A percentile compares a stretch with the other conserved stretches of the same genome.
These are phyloP conservation scores for Campylorhamphus procurvoides DNA, from an alignment of 2,113 vertebrate species.

Conservation along the genomic window DNA sequence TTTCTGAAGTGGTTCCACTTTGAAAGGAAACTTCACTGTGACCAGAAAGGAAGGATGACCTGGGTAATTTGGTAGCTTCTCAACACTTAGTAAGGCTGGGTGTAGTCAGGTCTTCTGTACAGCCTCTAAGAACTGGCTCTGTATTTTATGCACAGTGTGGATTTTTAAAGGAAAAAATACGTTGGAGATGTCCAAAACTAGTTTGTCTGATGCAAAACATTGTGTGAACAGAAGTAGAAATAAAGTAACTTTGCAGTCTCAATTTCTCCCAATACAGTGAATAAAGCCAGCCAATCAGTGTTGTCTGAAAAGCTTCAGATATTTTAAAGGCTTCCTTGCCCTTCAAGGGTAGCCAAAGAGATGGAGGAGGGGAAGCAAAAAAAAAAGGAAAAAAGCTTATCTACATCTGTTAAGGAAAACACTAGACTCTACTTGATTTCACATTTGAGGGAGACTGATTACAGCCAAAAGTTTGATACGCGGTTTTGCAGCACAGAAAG, in stretches of 20 bases:
- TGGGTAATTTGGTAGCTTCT: background rate
- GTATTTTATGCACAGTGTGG: background rate
- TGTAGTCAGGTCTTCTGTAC: background rate
- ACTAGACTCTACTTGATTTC: background rate
- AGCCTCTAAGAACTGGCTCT: background rate
- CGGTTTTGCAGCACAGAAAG: background rate
- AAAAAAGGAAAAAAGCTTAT: background rate
- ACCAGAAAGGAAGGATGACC: background rate
- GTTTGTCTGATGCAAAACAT: background rate
- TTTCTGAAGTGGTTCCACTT: background rate
- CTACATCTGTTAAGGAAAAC: background rate
- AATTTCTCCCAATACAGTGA: background rate
- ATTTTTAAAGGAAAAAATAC: background rate
- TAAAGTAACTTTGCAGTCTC: background rate
- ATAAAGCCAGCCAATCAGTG: background rate
- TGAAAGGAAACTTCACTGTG: background rate
- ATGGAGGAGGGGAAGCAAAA: rapidly evolving
- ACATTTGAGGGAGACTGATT: background rate
- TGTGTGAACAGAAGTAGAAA: background rate
- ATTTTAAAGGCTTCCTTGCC: background rate
- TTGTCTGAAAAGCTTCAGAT: background rate
- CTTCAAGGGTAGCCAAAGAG: background rate
- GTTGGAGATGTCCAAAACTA: background rate
- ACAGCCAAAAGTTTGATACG: background rate
- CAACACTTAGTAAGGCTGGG: background rate